Evolutionary conservation across 35 echinoderm and acorn worm genomes (phyloP).

Genomic region (Holothuria glaberrima): DNA sequence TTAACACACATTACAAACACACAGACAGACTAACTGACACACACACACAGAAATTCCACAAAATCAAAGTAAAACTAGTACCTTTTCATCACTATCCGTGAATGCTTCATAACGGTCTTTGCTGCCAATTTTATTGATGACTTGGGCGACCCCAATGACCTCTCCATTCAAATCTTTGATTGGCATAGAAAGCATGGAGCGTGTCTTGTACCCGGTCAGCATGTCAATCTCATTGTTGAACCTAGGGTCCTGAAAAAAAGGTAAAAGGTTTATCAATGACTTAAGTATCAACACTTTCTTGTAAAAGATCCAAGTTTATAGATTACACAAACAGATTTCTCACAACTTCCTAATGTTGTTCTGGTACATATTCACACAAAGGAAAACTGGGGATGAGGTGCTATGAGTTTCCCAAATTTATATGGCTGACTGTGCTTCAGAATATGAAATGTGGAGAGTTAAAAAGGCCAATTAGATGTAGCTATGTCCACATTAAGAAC

Average conservation of each 20-base stretch:
- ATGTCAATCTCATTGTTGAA: constrained; percentile 99
- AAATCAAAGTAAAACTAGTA: constrained; percentile 5
- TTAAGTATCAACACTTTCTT: background rate
- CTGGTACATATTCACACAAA: too few relatives aligned
- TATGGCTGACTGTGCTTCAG: too few relatives aligned
- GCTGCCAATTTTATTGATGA: constrained; percentile 98
- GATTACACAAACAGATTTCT: background rate
- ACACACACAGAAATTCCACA: background rate
- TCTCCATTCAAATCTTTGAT: constrained; percentile 88
- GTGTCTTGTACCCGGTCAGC: constrained; percentile 94
- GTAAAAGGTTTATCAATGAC: background rate
- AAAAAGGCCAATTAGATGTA: too few relatives aligned
- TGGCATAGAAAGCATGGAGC: constrained; percentile 98
- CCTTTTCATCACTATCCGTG: constrained; percentile 95
- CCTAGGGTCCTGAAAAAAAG: constrained; percentile 79
- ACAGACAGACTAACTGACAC: too few relatives aligned
- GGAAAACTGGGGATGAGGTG: too few relatives aligned
- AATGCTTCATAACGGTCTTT: constrained; percentile 90
- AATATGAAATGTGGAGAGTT: too few relatives aligned
- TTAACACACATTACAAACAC: too few relatives aligned
- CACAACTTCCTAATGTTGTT: too few relatives aligned
- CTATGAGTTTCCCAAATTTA: too few relatives aligned
- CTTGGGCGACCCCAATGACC: constrained; percentile 97
- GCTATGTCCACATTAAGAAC: too few relatives aligned
- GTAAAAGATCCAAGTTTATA: background rate